A percentile compares a stretch with the other conserved stretches of the same genome.
phyloP scores from a whole-genome alignment of 2,888 invertebrate genomes.

The Philaethria dido region DNA sequence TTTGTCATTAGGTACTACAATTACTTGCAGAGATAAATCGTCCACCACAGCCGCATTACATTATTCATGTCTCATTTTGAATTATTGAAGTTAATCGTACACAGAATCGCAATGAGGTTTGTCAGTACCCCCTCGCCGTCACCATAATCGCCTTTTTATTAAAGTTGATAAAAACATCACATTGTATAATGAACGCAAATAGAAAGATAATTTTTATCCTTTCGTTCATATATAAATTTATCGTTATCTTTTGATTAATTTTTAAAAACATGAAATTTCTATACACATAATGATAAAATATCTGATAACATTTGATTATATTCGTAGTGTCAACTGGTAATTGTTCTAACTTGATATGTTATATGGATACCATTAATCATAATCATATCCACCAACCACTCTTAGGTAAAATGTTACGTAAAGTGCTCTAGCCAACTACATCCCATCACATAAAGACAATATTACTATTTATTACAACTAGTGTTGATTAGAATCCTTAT shows the following conservation, averaged over 20 bases:
- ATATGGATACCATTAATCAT: too few relatives aligned
- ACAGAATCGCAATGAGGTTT: constrained; percentile 55
- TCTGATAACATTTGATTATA: not conserved
- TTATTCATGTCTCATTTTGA: constrained; percentile 50
- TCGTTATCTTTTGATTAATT: constrained; percentile 6
- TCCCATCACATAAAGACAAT: too few relatives aligned
- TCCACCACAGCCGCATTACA: constrained; percentile 49
- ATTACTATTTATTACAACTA: too few relatives aligned
- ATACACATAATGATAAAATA: not conserved
- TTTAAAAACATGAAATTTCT: not conserved
- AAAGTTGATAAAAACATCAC: constrained; percentile 10
- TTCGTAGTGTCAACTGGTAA: not conserved
- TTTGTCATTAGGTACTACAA: constrained; percentile 33
- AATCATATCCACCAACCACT: too few relatives aligned
- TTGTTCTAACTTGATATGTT: not conserved
- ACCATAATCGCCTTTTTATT: constrained; percentile 23
- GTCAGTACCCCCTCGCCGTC: constrained; percentile 34
- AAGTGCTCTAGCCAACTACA: too few relatives aligned
- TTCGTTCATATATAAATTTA: constrained; percentile 2
- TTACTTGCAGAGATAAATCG: constrained; percentile 48
- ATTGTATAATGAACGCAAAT: not conserved
- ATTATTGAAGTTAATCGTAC: constrained; percentile 59
- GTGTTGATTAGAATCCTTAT: too few relatives aligned
- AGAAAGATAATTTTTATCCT: constrained; percentile 7
- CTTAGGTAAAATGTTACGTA: too few relatives aligned